These are phyloP conservation scores for Entelurus aequoreus DNA, from an alignment of 2,113 vertebrate genomes.

Conservation along the genomic window DNA sequence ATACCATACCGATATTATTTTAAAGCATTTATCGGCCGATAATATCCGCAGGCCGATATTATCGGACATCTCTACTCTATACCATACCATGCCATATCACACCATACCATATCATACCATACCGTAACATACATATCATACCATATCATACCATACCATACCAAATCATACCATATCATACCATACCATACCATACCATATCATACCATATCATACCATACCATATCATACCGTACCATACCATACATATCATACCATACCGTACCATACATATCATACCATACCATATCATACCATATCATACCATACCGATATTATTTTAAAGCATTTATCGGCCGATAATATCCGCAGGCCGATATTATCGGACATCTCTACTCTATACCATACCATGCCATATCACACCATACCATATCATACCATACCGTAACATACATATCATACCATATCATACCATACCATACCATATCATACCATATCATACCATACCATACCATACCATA, in stretches of 20 bases:
- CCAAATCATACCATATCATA: too few species aligned
- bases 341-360: accelerated
- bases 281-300: background rate
- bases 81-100: background rate
- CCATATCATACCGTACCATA: too few species aligned
- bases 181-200: too few species aligned
- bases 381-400: background rate
- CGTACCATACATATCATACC: background rate
- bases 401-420: background rate
- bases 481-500: background rate
- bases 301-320: background rate
- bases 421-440: background rate
- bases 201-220: too few species aligned
- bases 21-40: too few species aligned
- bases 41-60: too few species aligned
- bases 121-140: too few species aligned
- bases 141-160: too few species aligned
- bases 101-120: background rate
- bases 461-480: background rate
- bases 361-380: too few species aligned
- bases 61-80: too few species aligned
- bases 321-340: too few species aligned
- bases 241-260: background rate
- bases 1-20: too few species aligned
- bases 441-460: background rate